Conservation (phyloP, 2,113 vertebrate species). For the Pygoscelis adeliae region DNA sequence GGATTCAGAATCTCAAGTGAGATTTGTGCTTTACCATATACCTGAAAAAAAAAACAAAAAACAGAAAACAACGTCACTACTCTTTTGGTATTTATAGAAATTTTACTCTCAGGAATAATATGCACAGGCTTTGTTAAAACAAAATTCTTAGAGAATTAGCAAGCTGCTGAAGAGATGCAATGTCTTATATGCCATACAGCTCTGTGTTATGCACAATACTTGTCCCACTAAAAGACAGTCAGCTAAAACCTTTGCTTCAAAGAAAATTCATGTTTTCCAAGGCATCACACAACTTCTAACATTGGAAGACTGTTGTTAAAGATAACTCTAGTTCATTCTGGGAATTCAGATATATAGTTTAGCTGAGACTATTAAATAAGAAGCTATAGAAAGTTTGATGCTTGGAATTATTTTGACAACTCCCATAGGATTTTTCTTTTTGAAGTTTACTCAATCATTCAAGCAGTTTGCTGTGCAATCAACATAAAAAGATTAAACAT, state of each 20-base stretch:
- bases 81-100: neutral
- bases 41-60: slow-evolving; percentile 74
- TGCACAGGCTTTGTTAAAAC: neutral
- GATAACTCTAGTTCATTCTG: neutral
- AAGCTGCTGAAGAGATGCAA: neutral
- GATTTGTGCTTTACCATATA: slow-evolving; percentile 99
- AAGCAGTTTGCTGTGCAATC: neutral
- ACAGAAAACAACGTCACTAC: neutral
- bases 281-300: neutral
- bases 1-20: slow-evolving; percentile 93
- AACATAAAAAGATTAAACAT: neutral
- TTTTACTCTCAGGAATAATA: neutral
- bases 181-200: neutral
- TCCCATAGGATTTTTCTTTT: neutral
- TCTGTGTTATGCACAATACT: neutral
- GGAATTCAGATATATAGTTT: neutral
- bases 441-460: neutral
- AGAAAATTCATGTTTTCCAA: neutral
- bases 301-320: neutral
- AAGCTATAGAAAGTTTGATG: neutral
- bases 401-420: neutral
- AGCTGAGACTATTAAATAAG: neutral
- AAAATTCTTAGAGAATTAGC: neutral
- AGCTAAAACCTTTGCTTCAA: neutral
- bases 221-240: neutral